These are phyloP conservation scores for Solen grandis DNA, from an alignment of 1,140 invertebrate genomes.

Conservation along the genomic window DNA sequence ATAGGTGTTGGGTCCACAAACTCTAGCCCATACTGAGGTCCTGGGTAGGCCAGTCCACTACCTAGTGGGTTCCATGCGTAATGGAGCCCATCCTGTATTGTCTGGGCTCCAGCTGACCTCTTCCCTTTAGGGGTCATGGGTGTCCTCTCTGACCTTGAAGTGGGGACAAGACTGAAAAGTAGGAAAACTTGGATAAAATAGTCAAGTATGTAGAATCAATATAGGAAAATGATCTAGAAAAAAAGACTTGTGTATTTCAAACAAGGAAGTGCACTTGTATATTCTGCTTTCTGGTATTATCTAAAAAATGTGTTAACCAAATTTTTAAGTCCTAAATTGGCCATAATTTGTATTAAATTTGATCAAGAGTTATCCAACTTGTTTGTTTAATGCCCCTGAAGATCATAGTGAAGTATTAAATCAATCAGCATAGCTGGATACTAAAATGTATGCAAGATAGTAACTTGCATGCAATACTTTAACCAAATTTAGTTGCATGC, in stretches of 20 bases:
- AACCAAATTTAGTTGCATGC: too few relatives aligned
- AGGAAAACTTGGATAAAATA: neutral
- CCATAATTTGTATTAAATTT: too few relatives aligned
- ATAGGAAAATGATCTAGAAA: neutral
- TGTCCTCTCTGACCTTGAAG: slow-evolving; percentile 33
- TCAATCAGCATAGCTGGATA: too few relatives aligned
- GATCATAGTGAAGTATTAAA: too few relatives aligned
- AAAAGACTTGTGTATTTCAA: neutral
- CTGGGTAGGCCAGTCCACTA: slow-evolving; percentile 54
- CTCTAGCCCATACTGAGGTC: slow-evolving; percentile 58
- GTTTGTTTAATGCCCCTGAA: too few relatives aligned
- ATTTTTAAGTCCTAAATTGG: too few relatives aligned
- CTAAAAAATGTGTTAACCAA: too few relatives aligned
- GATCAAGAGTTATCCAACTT: too few relatives aligned
- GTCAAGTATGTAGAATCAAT: neutral
- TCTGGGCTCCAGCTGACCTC: slow-evolving; percentile 59
- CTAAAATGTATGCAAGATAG: too few relatives aligned
- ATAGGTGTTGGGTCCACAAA: slow-evolving; percentile 73
- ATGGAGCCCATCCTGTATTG: slow-evolving; percentile 54
- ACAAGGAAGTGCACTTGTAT: neutral
- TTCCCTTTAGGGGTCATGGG: slow-evolving; percentile 30
- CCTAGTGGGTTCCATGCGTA: slow-evolving; percentile 63
- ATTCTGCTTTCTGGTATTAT: too few relatives aligned
- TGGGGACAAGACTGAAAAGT: slow-evolving; percentile 31
- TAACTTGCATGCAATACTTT: too few relatives aligned